phyloP scores from a whole-genome alignment of 2,888 invertebrate genomes.

The Polyommatus iphigenia region DNA sequence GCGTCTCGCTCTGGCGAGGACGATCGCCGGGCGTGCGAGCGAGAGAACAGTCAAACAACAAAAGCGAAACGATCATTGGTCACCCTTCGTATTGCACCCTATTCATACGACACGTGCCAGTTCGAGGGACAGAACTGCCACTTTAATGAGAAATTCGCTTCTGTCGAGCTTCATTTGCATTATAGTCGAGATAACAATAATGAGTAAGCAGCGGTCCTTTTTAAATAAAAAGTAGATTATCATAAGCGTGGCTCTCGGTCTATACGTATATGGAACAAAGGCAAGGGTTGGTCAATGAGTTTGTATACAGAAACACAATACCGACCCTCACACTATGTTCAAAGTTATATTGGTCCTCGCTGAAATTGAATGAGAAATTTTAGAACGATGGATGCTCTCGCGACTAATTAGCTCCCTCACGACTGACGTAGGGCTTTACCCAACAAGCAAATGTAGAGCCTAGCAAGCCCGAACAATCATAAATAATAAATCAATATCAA shows the following conservation, averaged over 20 bases:
- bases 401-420: background rate
- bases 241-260: constrained; percentile 28
- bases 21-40: constrained; percentile 27
- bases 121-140: constrained; percentile 57
- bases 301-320: constrained; percentile 3
- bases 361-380: constrained; percentile 10
- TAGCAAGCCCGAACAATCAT: background rate
- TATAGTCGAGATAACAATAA: constrained; percentile 28
- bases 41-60: constrained; percentile 53
- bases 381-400: background rate
- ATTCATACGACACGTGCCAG: constrained; percentile 68
- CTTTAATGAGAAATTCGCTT: constrained; percentile 42
- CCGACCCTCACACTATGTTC: background rate
- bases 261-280: background rate
- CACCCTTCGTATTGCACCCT: constrained; percentile 59
- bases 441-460: background rate
- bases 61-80: constrained; percentile 62
- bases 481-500: background rate
- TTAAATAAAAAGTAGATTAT: constrained; percentile 19
- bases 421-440: background rate
- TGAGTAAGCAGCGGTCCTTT: constrained; percentile 27
- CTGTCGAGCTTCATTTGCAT: constrained; percentile 41
- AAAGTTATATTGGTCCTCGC: constrained; percentile 2
- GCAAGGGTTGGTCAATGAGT: constrained; percentile 1
- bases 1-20: background rate